A percentile compares a stretch with the other conserved stretches of the same genome.
These are phyloP conservation scores for Otocyon megalotis DNA, from an alignment of 2,113 vertebrate species.

Conservation along the genomic window DNA sequence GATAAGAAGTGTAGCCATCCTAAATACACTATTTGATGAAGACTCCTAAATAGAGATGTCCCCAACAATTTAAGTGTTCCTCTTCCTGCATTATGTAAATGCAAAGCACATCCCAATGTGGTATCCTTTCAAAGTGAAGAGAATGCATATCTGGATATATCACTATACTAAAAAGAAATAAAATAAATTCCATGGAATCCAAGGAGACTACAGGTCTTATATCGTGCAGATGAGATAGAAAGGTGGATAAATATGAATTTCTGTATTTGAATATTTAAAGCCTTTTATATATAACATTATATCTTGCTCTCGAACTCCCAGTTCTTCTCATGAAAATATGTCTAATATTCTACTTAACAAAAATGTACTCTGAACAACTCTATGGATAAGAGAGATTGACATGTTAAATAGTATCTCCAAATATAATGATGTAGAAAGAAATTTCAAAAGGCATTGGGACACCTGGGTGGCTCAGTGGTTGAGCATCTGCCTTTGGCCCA, in stretches of 20 bases:
- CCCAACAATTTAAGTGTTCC: neutral
- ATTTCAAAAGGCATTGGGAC: neutral
- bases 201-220: neutral
- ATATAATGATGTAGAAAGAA: neutral
- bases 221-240: conserved; percentile 33
- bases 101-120: neutral
- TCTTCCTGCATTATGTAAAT: neutral
- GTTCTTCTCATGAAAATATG: conserved; percentile 43
- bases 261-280: conserved; percentile 33
- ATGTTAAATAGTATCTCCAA: neutral
- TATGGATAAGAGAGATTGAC: neutral
- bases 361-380: neutral
- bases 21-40: conserved; percentile 44
- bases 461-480: too few species aligned
- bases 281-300: conserved; percentile 14
- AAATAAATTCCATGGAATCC: conserved; percentile 27
- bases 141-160: neutral
- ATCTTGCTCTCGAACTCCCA: conserved; percentile 37
- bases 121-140: conserved; percentile 9
- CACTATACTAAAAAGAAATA: conserved; percentile 2
- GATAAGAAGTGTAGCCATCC: neutral
- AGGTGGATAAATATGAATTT: conserved; percentile 42
- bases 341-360: conserved; percentile 46
- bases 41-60: neutral
- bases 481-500: too few species aligned